Conservation (phyloP, 2,113 vertebrate species). For the Thymallus thymallus region DNA sequence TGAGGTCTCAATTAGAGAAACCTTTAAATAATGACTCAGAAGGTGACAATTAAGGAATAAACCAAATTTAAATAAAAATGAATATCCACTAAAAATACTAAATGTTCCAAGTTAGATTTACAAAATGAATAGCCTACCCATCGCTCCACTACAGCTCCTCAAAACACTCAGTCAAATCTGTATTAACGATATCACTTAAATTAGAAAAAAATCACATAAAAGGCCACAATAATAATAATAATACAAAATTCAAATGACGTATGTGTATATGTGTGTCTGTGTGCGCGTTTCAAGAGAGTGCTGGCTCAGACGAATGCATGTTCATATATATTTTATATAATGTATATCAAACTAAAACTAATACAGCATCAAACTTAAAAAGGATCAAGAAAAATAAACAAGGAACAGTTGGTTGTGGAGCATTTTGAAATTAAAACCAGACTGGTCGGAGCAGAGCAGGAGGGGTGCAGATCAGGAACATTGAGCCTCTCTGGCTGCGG, state of each 20-base stretch:
- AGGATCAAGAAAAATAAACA: constrained; percentile 37
- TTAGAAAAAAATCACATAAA: background rate
- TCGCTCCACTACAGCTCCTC: background rate
- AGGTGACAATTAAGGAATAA: no score
- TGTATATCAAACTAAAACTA: constrained; percentile 81
- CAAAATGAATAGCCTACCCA: background rate
- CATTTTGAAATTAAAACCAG: constrained; percentile 54
- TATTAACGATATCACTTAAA: background rate
- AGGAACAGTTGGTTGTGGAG: constrained; percentile 41
- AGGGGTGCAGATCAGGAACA: constrained; percentile 24
- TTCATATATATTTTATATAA: constrained; percentile 79
- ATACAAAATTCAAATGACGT: background rate
- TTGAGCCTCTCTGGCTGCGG: constrained; percentile 6
- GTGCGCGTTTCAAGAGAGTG: constrained; percentile 54
- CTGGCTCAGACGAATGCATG: constrained; percentile 63
- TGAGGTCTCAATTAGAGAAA: no score
- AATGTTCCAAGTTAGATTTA: background rate
- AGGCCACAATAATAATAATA: background rate
- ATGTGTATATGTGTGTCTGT: background rate
- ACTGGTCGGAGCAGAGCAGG: background rate
- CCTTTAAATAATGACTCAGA: no score
- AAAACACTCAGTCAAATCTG: background rate
- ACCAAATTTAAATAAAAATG: background rate
- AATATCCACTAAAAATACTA: background rate
- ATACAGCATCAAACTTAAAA: constrained; percentile 80